phyloP scores from a whole-genome alignment of 2,888 invertebrate genomes.

The Pristionchus entomophagus region DNA sequence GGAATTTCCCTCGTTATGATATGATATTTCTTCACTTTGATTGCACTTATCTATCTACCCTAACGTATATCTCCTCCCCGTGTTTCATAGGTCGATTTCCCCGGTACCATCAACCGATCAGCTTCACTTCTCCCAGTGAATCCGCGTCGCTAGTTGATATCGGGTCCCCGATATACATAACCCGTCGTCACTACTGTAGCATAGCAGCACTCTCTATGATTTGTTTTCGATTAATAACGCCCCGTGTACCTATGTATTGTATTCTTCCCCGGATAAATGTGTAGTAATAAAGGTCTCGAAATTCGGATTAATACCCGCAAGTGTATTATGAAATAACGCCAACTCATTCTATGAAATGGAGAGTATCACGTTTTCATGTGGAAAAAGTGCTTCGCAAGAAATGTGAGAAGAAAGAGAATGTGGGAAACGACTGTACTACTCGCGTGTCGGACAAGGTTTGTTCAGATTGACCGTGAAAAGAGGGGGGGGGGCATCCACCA shows the following conservation, averaged over 20 bases:
- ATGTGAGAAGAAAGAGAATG: no score
- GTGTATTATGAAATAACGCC: no score
- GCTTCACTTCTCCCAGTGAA: constrained; percentile 16
- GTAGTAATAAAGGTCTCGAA: background rate
- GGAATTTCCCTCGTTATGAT: constrained; percentile 10
- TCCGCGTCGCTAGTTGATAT: constrained; percentile 31
- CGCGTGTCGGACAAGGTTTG: background rate
- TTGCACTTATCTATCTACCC: background rate
- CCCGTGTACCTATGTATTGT: constrained; percentile 31
- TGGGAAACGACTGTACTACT: constrained; percentile 4
- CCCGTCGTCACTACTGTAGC: background rate
- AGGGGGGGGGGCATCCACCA: background rate
- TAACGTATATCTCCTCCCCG: background rate
- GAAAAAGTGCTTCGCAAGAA: no score
- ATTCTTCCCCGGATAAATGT: background rate
- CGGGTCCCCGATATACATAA: background rate
- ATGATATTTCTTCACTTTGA: background rate
- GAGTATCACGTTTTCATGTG: no score
- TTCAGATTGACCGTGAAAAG: constrained; percentile 6
- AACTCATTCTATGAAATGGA: no score
- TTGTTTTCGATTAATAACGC: constrained; percentile 6
- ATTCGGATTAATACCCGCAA: no score
- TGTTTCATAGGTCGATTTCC: background rate
- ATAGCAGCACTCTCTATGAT: constrained; percentile 7
- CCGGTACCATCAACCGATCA: constrained; percentile 10